Evolutionary conservation across 2,797 vertebrate genomes (phyloP).

Genomic region (Hipposideros larvatus): DNA sequence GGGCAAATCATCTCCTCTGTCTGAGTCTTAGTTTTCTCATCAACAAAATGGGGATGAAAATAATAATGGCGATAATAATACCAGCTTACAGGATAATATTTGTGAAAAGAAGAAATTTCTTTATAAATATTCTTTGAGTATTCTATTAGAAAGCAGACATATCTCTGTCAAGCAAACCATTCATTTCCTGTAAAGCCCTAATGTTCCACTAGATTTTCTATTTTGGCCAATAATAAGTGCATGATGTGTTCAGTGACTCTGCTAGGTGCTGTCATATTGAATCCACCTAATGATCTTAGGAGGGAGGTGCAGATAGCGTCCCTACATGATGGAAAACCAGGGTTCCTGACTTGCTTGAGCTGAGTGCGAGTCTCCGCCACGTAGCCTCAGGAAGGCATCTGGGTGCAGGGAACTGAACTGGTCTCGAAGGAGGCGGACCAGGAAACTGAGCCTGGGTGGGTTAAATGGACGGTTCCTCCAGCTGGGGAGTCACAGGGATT

Average conservation of each 20-base stretch:
- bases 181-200: background rate
- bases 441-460: background rate
- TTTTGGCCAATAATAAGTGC: background rate
- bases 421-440: background rate
- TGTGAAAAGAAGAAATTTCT: background rate
- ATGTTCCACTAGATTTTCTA: background rate
- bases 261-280: background rate
- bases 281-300: background rate
- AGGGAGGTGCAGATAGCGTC: background rate
- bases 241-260: background rate
- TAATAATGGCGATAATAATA: background rate
- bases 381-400: background rate
- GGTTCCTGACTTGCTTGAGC: background rate
- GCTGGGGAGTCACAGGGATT: conserved; percentile 55
- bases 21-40: background rate
- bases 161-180: background rate
- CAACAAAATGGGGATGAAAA: background rate
- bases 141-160: background rate
- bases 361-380: accelerated
- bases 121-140: background rate
- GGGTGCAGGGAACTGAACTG: background rate
- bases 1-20: background rate
- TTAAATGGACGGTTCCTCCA: conserved; percentile 7
- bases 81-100: background rate
- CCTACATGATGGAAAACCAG: background rate